A percentile compares a stretch with the other conserved stretches of the same genome.
Conservation (phyloP, 1,140 invertebrate species). For the Ostrea edulis region DNA sequence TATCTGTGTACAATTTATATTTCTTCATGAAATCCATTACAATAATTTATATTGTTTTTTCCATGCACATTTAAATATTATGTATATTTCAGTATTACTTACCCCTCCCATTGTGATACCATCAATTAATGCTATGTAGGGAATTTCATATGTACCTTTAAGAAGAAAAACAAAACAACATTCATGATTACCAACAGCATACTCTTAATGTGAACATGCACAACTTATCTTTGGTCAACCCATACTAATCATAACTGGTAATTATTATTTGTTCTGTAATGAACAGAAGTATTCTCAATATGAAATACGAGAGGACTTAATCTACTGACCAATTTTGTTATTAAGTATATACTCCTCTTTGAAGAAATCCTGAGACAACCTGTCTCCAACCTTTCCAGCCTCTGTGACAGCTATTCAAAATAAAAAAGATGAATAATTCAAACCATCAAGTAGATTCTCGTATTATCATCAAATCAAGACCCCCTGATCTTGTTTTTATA, state of each 20-base stretch:
- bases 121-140: constrained; percentile 96
- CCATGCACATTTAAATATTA: too few relatives aligned
- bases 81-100: constrained; percentile 65
- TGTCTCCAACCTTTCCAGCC: constrained; percentile 83
- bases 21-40: too few relatives aligned
- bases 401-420: constrained; percentile 84
- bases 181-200: too few relatives aligned
- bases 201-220: neutral
- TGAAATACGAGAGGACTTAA: neutral
- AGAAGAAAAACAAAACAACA: constrained; percentile 43
- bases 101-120: constrained; percentile 99
- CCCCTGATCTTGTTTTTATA: too few relatives aligned
- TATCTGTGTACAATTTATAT: too few relatives aligned
- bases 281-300: too few relatives aligned
- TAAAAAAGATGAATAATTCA: constrained; percentile 14
- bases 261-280: too few relatives aligned
- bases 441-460: too few relatives aligned
- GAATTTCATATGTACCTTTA: constrained; percentile 88
- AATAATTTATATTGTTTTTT: too few relatives aligned
- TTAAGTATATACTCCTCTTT: constrained; percentile 94
- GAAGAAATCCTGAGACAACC: constrained; percentile 90
- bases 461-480: too few relatives aligned
- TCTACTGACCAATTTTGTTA: constrained; percentile 87
- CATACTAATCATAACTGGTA: too few relatives aligned
- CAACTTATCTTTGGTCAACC: too few relatives aligned